Conservation (phyloP, 2,888 invertebrate species). For the Platycnemis pennipes region DNA sequence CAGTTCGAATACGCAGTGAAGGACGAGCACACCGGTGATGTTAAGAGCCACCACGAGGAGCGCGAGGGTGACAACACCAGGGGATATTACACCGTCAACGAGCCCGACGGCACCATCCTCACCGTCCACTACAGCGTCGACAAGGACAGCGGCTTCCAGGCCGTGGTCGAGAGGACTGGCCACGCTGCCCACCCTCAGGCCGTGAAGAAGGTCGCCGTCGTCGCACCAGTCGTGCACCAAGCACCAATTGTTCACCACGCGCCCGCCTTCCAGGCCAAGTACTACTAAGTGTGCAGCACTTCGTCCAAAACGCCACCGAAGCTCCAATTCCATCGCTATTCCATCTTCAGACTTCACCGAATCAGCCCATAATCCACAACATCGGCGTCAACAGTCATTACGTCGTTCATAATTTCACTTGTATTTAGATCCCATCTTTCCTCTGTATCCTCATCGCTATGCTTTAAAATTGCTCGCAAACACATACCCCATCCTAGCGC, state of each 20-base stretch:
- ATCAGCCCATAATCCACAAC: not conserved
- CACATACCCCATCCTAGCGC: not conserved
- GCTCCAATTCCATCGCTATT: not conserved
- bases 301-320: not conserved
- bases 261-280: not conserved
- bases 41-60: constrained; percentile 53
- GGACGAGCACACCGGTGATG: constrained; percentile 49
- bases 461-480: not conserved
- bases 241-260: not conserved
- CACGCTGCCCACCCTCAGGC: constrained; percentile 39
- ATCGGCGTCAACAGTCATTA: not conserved
- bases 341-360: not conserved
- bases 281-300: not conserved
- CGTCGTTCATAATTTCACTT: not conserved
- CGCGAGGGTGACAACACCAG: constrained; percentile 57
- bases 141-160: constrained; percentile 49
- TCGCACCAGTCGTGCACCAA: not conserved
- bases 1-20: constrained; percentile 50
- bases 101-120: constrained; percentile 55
- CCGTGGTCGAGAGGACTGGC: constrained; percentile 48
- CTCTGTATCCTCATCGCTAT: not conserved
- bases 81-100: constrained; percentile 58
- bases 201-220: constrained; percentile 17
- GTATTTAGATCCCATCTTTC: not conserved
- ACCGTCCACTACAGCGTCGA: constrained; percentile 54